Base-by-base conservation (phyloP, 2,797 vertebrate species). In the Micromesistius poutassou region DNA sequence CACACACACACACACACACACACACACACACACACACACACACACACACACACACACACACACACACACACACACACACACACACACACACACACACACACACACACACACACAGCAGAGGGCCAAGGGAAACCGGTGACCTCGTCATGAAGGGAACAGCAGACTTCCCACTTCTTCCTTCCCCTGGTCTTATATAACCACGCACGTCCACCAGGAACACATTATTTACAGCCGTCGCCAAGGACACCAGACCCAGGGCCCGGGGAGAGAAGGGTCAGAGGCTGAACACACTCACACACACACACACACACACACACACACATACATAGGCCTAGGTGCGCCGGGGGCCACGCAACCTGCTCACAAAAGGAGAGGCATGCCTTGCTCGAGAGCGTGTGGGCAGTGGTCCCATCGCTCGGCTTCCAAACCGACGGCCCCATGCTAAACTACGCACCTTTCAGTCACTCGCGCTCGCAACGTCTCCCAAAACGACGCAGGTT, bases 81-180 rank as follows among this genome's bases (percentile, higher is more conserved):
- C 72, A 73, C 71, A 35, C 31, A 50, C 42, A 50, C 50, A 62
- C 50, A 62, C 50, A 62, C 50, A 62, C 50, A 62, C 50, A 62
- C 50, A 62, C 50, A 55, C 50, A 66, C 71, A 70, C 38, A 72
- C 36, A 76, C 13, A n/a, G n/a, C n/a, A n/a, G n/a, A n/a, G 78
- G 81, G 88, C 83, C 77, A 72, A 88, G 81, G 80, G 86, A 86
- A 84, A 87, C 83, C 76, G 66, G 72, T 84, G 83, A 88, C 86
- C 86, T 87, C 72, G 74, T 80, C 68, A 25, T 70, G 38, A 35
- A 62, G 73, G 71, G 79, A 83, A 30, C 74, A 78, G 66, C 76
- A 80, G 80, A 74, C 70, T 77, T 86, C 35, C 70, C 71, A 22
- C 71, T 75, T 77, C 33, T 19, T 81, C 16, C 83, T 83, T 80